Percentiles rank a stretch among this genome's conserved stretches.
These are phyloP conservation scores for Cyclophora albipunctata DNA, from an alignment of 2,888 invertebrate species.

Conservation along the genomic window DNA sequence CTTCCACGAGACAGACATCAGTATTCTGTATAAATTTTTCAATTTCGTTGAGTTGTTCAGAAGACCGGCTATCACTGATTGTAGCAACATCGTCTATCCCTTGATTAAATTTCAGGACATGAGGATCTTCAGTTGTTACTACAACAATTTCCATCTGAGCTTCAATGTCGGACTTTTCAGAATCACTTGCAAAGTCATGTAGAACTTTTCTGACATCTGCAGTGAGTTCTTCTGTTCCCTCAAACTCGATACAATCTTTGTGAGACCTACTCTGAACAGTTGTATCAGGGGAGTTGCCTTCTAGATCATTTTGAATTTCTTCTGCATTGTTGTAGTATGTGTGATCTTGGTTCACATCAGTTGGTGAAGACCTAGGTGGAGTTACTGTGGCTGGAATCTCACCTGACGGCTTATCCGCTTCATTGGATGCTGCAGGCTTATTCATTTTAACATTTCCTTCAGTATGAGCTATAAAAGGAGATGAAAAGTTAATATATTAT, in stretches of 20 bases:
- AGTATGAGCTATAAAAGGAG: no score
- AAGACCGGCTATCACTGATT: no score
- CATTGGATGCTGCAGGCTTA: slow-evolving; percentile 9
- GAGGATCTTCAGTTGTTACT: slow-evolving; percentile 13
- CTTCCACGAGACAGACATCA: neutral
- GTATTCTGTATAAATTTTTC: neutral
- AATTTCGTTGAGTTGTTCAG: neutral
- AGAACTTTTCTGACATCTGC: slow-evolving; percentile 49
- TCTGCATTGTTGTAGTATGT: slow-evolving; percentile 44
- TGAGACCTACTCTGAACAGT: no score
- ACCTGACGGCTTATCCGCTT: slow-evolving; percentile 44
- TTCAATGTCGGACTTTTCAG: slow-evolving; percentile 37
- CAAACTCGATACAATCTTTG: slow-evolving; percentile 41
- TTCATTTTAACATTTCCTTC: no score
- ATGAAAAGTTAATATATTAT: no score
- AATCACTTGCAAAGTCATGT: slow-evolving; percentile 51
- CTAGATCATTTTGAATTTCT: slow-evolving; percentile 41
- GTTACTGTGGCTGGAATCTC: slow-evolving; percentile 25
- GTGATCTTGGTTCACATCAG: no score
- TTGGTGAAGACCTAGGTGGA: no score
- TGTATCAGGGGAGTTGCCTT: slow-evolving; percentile 11
- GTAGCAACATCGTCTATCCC: neutral
- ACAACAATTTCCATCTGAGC: slow-evolving; percentile 32
- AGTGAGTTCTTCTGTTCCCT: slow-evolving; percentile 48
- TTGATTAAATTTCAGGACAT: slow-evolving; percentile 7